Evolutionary conservation across 1,140 invertebrate genomes (phyloP), one percentile per base, ranked within the genome.

Genomic region (Myzus persicae): DNA sequence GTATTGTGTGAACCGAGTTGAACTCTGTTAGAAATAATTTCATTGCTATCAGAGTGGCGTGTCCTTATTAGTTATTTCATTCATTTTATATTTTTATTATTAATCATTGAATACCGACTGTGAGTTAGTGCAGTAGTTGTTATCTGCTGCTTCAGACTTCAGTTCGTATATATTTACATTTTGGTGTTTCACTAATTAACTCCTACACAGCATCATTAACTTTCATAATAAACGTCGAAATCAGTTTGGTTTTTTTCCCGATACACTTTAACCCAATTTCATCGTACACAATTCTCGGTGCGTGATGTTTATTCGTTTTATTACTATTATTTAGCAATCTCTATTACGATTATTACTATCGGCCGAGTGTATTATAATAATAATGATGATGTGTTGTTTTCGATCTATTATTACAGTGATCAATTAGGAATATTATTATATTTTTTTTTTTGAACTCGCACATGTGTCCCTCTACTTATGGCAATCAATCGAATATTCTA

Each of bases 251-350:
- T 84, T 84, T 40, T 84, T 84, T 42, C 42, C 36, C 9, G 38
- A 84, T 40, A 84, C 82, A 84, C 38, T 84, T 84, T 84, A 84
- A 84, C 82, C 82, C 38, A 84, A 84, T 84, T 26, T 84, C 40
- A 26, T 1, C 22, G 40, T 84, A 38, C 9, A 84, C 9, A 84
- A 42, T 84, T 84, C 24, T 8, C 40, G 24, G 42, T 40, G 38
- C 38, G 24, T 40, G 9, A 38, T 40, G 22, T 40, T 84, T 40
- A 40, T 31, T 84, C 24, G 9, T 84, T 42, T 42, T 26, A 26
- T 42, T 82, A 82, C 11, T 82, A 82, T 31, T 31, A 59, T n/a
- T 82, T 82, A 82, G 24, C 40, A 42, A 84, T 84, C 9, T 40
- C 22, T 84, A 0, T 24, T 40, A 84, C 38, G 38, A 11, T 84